Base-by-base conservation (phyloP, 2,113 vertebrate genomes). In the Bombycilla garrulus region DNA sequence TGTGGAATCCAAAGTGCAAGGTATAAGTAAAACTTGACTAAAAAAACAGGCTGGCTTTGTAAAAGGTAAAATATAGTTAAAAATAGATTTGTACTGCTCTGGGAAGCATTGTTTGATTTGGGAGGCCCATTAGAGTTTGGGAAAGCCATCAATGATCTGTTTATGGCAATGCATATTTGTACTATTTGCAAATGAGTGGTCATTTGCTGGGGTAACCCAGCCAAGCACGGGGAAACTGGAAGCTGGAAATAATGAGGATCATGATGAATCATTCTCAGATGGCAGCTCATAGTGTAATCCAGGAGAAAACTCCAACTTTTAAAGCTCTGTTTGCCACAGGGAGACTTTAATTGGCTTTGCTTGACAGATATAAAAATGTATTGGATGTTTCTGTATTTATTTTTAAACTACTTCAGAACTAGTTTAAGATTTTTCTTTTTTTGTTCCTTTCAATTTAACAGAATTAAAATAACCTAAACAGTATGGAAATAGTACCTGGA, bases 211-310 rank as follows among this genome's bases (percentile, higher is more conserved):
- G 38, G 33, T 31, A 81, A 29, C 29, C 5, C 23, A 70, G 29
- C 23, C 67, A 60, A 71, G 48, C 77, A 47, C 33, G 28, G 50
- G 58, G 56, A 69, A 88, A 69, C 12, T 65, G 74, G 76, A 58
- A 89, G 12, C 51, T 86, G 79, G 81, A 76, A 81, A 66, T 92
- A 94, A 92, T 78, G 78, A 88, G 83, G 69, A 64, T 82, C 66
- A 24, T 90, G 92, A 94, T 81, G 81, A 95, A 94, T 85, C 71
- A 48, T 40, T 61, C 65, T 54, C 69, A 92, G 74, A 65, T 81
- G 60, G 61, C 44, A 72, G 70, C 53, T 90, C 31, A n/a, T 61
- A 72, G 66, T 29, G 66, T 28, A 86, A 61, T 54, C 36, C 31
- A 44, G 77, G 50, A 56, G 36, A 36, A 62, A 94, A 79, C 26